A percentile compares a stretch with the other conserved stretches of the same genome.
Evolutionary conservation across 2,113 vertebrate species (phyloP).

Genomic region (Carlito syrichta): DNA sequence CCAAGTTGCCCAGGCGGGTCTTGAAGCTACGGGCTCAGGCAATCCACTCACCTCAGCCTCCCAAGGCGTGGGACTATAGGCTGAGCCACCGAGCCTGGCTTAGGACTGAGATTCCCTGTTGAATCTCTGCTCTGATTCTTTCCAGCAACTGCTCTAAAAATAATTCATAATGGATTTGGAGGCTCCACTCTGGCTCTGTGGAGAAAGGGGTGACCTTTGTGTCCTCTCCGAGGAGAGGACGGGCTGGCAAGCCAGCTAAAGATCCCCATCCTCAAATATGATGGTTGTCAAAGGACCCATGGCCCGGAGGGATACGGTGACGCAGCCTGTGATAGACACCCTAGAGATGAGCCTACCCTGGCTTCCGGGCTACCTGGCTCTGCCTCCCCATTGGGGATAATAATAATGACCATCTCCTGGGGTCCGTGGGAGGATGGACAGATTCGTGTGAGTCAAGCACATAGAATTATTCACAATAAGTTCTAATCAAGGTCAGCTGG

Average conservation of each 20-base stretch:
- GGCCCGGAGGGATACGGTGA: accelerated
- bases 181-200: not conserved
- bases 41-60: too few species aligned
- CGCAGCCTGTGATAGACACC: accelerated
- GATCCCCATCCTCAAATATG: not conserved
- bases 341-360: not conserved
- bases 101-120: not conserved
- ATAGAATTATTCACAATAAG: not conserved
- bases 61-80: too few species aligned
- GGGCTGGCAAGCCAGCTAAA: not conserved
- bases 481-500: not conserved
- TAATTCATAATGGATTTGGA: not conserved
- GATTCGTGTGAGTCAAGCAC: not conserved
- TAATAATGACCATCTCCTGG: not conserved
- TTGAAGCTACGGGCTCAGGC: too few species aligned
- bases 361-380: not conserved
- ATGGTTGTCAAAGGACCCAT: accelerated
- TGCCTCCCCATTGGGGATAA: not conserved
- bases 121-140: not conserved
- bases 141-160: not conserved
- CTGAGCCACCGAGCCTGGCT: too few species aligned
- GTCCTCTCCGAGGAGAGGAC: not conserved
- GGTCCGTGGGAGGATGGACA: not conserved
- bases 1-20: too few species aligned
- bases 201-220: not conserved